Evolutionary conservation across 2,888 invertebrate genomes (phyloP).

Genomic region (Andrena bucephala): DNA sequence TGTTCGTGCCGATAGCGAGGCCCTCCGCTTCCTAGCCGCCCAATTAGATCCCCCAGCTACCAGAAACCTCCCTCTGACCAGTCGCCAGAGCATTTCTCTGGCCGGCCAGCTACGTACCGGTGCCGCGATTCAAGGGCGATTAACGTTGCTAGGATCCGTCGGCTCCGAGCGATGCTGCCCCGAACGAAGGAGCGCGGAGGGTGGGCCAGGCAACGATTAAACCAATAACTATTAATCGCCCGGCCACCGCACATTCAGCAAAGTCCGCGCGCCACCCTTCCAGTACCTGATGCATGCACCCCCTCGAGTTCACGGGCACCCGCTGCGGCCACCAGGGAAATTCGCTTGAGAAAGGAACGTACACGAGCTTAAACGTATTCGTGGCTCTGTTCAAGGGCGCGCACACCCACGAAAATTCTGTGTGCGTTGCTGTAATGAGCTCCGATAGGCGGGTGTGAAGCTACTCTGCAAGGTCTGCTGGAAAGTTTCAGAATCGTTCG

Average conservation of each 20-base stretch:
- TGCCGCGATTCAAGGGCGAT: constrained; percentile 64
- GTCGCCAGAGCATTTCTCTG: constrained; percentile 22
- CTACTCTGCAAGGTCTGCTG: neutral
- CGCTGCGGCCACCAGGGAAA: neutral
- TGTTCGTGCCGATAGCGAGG: constrained; percentile 61
- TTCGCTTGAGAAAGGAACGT: too few species aligned
- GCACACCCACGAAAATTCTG: neutral
- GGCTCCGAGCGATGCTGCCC: constrained; percentile 30
- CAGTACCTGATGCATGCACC: constrained; percentile 27
- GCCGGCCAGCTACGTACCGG: constrained; percentile 14
- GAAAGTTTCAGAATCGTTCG: neutral
- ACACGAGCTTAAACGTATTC: neutral
- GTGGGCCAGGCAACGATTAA: constrained; percentile 72
- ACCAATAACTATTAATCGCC: constrained; percentile 83
- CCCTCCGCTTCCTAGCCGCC: constrained; percentile 41
- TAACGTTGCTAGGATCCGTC: constrained; percentile 60
- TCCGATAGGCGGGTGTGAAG: neutral
- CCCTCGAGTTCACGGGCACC: constrained; percentile 12
- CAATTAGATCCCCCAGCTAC: constrained; percentile 43
- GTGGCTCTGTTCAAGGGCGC: neutral
- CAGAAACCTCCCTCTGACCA: constrained; percentile 21
- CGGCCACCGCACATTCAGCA: constrained; percentile 80
- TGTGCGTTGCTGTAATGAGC: neutral
- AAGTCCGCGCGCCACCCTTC: constrained; percentile 70
- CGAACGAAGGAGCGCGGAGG: constrained; percentile 49